Evolutionary conservation across 2,888 invertebrate species (phyloP).

Genomic region (Nephrocerus scutellatus): DNA sequence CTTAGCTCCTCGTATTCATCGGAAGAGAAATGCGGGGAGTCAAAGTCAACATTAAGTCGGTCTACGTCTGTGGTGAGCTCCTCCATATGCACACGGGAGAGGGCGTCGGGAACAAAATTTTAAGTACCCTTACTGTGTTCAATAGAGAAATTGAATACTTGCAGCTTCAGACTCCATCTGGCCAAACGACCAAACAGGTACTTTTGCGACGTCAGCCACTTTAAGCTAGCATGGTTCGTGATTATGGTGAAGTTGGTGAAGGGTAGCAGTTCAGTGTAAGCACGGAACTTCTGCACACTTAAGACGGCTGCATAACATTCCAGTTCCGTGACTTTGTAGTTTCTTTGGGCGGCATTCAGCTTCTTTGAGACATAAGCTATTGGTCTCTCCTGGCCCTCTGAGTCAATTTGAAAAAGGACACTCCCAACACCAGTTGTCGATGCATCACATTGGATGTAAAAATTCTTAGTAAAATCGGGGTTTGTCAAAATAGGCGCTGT

Average conservation of each 20-base stretch:
- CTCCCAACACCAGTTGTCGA: conserved; percentile 7
- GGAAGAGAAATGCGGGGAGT: too few species aligned
- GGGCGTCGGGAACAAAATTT: conserved; percentile 25
- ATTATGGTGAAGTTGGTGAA: conserved; percentile 20
- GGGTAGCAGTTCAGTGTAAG: conserved; percentile 20
- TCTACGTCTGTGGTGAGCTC: too few species aligned
- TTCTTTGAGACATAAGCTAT: conserved; percentile 9
- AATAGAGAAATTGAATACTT: conserved; percentile 19
- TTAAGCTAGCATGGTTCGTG: conserved; percentile 27
- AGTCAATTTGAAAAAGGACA: conserved; percentile 6
- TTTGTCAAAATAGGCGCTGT: conserved; percentile 8
- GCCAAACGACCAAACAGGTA: conserved; percentile 20
- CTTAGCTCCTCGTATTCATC: too few species aligned
- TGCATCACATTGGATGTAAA: conserved; percentile 10
- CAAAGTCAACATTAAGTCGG: too few species aligned
- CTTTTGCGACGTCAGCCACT: conserved; percentile 28
- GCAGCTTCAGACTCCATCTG: conserved; percentile 24
- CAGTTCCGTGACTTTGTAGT: conserved; percentile 10
- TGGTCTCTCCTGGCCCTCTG: conserved; percentile 8
- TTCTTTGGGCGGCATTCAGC: conserved; percentile 8
- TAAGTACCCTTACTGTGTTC: conserved; percentile 23
- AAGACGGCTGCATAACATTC: conserved; percentile 12
- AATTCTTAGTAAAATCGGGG: conserved; percentile 1
- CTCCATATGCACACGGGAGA: conserved; percentile 20
- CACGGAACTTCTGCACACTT: conserved; percentile 13